Evolutionary conservation across 2,113 vertebrate genomes (phyloP).

Genomic region (Aptenodytes forsteri): DNA sequence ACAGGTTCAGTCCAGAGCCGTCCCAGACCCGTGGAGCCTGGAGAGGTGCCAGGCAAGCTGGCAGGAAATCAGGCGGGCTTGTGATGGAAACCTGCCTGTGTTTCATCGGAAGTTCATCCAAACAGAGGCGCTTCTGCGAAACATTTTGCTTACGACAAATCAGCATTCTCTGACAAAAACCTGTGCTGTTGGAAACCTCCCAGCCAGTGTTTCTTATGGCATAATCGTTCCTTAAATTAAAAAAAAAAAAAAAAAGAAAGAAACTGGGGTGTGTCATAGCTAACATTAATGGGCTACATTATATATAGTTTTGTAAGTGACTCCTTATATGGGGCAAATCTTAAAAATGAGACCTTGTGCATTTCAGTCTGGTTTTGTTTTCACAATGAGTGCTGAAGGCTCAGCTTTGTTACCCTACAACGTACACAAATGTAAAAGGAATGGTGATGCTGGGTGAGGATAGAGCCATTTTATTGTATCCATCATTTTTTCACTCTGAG

Average conservation of each 20-base stretch:
- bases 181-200: background rate
- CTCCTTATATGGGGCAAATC: background rate
- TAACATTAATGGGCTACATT: fast-evolving
- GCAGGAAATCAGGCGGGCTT: slow-evolving; percentile 18
- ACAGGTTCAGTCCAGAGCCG: slow-evolving; percentile 19
- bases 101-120: slow-evolving; percentile 51
- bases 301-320: background rate
- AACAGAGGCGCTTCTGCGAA: slow-evolving; percentile 6
- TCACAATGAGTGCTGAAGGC: background rate
- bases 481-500: background rate
- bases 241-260: background rate
- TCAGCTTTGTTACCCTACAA: background rate
- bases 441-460: background rate
- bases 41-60: slow-evolving; percentile 34
- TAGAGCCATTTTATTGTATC: background rate
- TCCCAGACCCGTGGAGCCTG: background rate
- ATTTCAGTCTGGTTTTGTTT: background rate
- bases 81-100: slow-evolving; percentile 48
- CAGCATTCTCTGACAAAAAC: background rate
- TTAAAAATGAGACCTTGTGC: background rate
- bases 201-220: background rate
- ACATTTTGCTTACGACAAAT: slow-evolving; percentile 36
- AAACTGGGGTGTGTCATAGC: background rate
- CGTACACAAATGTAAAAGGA: background rate
- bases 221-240: background rate